Base-by-base conservation (phyloP, 2,888 invertebrate species). In the Latheticus oryzae region DNA sequence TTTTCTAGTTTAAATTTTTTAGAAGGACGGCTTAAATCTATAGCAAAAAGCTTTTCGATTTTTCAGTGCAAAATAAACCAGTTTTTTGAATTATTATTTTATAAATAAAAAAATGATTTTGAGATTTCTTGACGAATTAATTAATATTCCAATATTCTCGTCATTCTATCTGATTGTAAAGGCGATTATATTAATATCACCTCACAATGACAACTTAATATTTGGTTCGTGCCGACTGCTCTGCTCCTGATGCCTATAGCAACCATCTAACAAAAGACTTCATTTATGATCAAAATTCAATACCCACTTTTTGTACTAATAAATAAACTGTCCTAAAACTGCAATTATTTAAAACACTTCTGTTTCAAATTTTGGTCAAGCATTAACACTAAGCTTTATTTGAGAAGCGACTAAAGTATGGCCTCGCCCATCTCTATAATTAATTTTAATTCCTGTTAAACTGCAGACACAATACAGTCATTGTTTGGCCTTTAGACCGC, bases 361-460 rank as follows among this genome's bases (percentile, higher is more conserved):
- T n/a, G n/a, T n/a, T 43, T 53, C 26, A 43, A 21, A 38, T 54
- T 30, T 35, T 43, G 24, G 26, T 16, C 11, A 21, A 17, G 24
- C 19, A 5, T 19, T 19, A 24, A 24, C 24, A 24, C 8, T 24
- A 21, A 45, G 37, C 21, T 38, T 30, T 38, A 47, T 54, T 47
- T 47, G 7, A 5, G 47, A 16, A 11, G 15, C 38, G 51, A 42
- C 32, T 43, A 28, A 38, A 28, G 32, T 12, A 17, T 15, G 43
- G 30, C 28, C 12, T 30, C 19, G 9, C 42, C 43, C 47, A 40
- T 26, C 43, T 43, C 40, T 56, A 50, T 53, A 62, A 59, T 62
- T 59, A 60, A 60, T 60, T 60, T 57, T 59, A 59, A 62, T 62
- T 57, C 59, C 51, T 50, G 42, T 56, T 53, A 59, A 59, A 59